A percentile compares a stretch with the other conserved stretches of the same genome.
These are phyloP conservation scores for Oopsacas minuta DNA, from an alignment of 37 sponge, comb jelly and placozoan genomes.

Conservation along the genomic window DNA sequence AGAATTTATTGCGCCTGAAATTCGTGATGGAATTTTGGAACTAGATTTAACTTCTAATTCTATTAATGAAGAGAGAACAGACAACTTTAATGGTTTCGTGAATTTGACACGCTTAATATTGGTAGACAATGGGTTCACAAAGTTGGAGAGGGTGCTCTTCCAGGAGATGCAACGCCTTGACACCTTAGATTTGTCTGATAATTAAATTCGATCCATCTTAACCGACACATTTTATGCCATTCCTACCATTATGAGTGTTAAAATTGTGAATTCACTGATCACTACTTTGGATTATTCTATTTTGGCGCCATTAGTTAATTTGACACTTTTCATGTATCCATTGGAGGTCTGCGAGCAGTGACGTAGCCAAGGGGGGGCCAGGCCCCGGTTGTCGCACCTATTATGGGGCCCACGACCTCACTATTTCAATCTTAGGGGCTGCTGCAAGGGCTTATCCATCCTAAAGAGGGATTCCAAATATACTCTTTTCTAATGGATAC, in stretches of 20 bases:
- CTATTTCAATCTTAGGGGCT: no score
- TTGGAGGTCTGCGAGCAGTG: no score
- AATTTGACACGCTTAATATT: not conserved
- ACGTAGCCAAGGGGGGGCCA: no score
- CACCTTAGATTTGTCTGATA: not conserved
- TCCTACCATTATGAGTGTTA: not conserved
- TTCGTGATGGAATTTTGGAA: not conserved
- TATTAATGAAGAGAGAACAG: not conserved
- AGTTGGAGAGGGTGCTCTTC: not conserved
- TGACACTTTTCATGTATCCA: no score
- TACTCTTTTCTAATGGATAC: no score
- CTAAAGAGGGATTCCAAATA: no score
- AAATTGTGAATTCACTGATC: not conserved
- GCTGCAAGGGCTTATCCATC: no score
- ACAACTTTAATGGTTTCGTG: not conserved
- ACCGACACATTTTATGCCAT: not conserved
- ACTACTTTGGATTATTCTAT: not conserved
- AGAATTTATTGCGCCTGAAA: not conserved
- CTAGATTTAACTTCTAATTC: not conserved
- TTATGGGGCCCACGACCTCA: no score
- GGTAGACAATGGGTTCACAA: not conserved
- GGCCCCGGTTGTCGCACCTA: no score
- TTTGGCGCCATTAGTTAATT: not conserved
- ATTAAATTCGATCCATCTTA: not conserved
- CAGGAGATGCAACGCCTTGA: not conserved